These are phyloP conservation scores for Catharus fuscescens DNA, from an alignment of 2,113 vertebrate genomes.

Conservation along the genomic window DNA sequence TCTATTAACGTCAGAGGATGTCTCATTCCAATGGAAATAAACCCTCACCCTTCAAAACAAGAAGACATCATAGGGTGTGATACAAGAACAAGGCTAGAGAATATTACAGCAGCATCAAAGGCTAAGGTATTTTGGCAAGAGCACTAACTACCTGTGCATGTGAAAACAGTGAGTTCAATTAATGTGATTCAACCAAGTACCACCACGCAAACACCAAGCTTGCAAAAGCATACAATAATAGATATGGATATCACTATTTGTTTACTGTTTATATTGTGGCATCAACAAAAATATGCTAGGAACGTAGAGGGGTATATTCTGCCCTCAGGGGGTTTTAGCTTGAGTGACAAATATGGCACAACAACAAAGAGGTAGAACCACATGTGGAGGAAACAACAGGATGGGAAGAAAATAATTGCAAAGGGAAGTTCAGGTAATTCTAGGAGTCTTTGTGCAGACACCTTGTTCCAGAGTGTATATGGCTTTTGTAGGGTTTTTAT, in stretches of 20 bases:
- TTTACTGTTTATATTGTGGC: background rate
- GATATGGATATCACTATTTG: background rate
- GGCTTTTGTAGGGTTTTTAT: background rate
- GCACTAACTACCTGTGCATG: background rate
- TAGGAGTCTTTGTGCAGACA: background rate
- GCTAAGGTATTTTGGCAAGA: slow-evolving; percentile 28
- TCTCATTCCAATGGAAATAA: slow-evolving; percentile 52
- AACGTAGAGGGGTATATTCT: background rate
- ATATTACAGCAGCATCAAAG: slow-evolving; percentile 46
- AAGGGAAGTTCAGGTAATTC: background rate
- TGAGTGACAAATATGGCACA: background rate
- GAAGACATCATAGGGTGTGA: slow-evolving; percentile 38
- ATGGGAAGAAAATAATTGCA: background rate
- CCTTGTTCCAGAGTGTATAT: background rate
- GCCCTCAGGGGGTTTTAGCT: background rate
- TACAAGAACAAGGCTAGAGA: slow-evolving; percentile 40
- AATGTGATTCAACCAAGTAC: background rate
- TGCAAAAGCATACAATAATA: background rate
- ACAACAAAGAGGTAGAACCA: background rate
- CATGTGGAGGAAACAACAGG: background rate
- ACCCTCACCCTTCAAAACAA: slow-evolving; percentile 10
- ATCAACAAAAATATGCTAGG: background rate
- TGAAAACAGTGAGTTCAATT: slow-evolving; percentile 26
- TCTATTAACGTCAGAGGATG: slow-evolving; percentile 28
- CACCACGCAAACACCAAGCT: background rate